These are phyloP conservation scores for Macropodus opercularis DNA, from an alignment of 2,797 vertebrate species.

Conservation along the genomic window DNA sequence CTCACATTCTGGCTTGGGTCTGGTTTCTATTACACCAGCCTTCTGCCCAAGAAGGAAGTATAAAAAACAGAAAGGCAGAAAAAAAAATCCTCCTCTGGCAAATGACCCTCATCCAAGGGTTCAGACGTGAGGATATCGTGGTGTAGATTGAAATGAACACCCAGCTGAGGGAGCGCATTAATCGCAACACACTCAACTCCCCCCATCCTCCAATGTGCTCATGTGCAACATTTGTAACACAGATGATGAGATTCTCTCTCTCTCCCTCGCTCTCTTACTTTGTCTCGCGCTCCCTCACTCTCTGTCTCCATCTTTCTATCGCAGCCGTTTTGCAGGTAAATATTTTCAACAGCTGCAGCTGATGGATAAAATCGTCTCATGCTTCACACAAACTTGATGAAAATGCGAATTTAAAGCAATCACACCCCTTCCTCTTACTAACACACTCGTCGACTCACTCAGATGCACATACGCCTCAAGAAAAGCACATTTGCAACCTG, in stretches of 20 bases:
- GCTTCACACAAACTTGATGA: slow-evolving; percentile 10
- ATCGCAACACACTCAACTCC: slow-evolving; percentile 52
- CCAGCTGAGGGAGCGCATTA: slow-evolving; percentile 65
- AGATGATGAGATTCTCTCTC: slow-evolving; percentile 60
- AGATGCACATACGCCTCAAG: slow-evolving; percentile 7
- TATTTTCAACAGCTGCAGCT: slow-evolving; percentile 18
- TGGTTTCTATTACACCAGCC: slow-evolving; percentile 79
- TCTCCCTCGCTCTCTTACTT: slow-evolving; percentile 35
- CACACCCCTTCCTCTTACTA: neutral
- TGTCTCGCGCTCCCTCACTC: slow-evolving; percentile 14
- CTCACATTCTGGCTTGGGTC: slow-evolving; percentile 77
- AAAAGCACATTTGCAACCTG: slow-evolving; percentile 26
- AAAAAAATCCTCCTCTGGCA: slow-evolving; percentile 72
- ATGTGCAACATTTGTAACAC: slow-evolving; percentile 68
- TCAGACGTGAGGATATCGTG: slow-evolving; percentile 72
- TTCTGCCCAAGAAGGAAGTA: slow-evolving; percentile 77
- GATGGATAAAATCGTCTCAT: neutral
- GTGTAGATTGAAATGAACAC: slow-evolving; percentile 70
- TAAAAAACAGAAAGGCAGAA: slow-evolving; percentile 55
- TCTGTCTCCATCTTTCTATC: slow-evolving; percentile 14
- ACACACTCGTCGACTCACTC: slow-evolving; percentile 1
- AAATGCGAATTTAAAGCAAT: slow-evolving; percentile 1
- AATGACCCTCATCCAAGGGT: slow-evolving; percentile 74
- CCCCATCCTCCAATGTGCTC: slow-evolving; percentile 26
- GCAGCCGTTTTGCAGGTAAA: slow-evolving; percentile 22